phyloP scores from a whole-genome alignment of 2,113 vertebrate genomes.

The Neolamprologus ventralis region DNA sequence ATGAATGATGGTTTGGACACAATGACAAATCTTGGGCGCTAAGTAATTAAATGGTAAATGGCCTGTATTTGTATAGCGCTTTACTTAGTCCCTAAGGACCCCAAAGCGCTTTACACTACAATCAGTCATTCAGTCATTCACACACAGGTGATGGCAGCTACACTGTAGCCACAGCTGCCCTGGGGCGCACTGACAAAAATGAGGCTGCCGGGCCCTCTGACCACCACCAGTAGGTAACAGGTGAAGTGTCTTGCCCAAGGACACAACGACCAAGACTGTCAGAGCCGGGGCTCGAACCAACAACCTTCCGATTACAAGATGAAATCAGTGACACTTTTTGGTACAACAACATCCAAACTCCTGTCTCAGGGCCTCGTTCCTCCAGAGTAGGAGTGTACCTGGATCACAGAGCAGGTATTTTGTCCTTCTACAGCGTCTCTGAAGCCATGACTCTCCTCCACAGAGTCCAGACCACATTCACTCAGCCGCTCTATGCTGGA shows the following conservation, averaged over 20 bases:
- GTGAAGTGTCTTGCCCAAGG: too few relatives aligned
- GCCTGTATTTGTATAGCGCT: not conserved
- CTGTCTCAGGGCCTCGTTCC: too few relatives aligned
- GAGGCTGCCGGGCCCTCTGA: accelerated
- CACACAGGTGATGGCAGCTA: accelerated
- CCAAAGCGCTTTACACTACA: not conserved
- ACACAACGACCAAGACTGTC: too few relatives aligned
- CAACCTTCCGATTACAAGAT: too few relatives aligned
- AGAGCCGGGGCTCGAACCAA: too few relatives aligned
- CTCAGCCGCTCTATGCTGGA: not conserved
- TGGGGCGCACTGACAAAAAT: accelerated
- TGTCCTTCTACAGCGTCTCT: not conserved
- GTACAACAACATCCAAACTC: too few relatives aligned
- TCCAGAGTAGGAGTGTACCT: too few relatives aligned
- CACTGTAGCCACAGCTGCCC: not conserved
- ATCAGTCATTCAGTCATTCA: not conserved
- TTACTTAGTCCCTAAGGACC: not conserved
- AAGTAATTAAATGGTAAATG: not conserved
- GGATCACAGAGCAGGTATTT: not conserved
- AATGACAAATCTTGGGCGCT: not conserved
- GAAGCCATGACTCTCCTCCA: accelerated
- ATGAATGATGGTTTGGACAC: not conserved
- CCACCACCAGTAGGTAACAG: too few relatives aligned
- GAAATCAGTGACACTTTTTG: too few relatives aligned
- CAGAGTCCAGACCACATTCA: not conserved